Conservation (phyloP, 1,140 invertebrate genomes). For the Rhynchophorus ferrugineus region DNA sequence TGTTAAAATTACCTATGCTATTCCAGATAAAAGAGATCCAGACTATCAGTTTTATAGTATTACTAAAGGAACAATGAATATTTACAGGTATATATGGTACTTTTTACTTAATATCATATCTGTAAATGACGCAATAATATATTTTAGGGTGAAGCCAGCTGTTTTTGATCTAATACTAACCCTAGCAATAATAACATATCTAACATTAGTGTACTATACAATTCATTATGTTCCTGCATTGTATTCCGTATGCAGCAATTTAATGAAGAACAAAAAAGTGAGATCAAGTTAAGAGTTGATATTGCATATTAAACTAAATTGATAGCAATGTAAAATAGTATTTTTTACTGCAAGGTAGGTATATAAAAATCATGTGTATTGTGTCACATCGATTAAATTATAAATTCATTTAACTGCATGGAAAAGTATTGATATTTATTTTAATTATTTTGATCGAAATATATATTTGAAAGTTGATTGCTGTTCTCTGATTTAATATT, state of each 20-base stretch:
- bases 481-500: no score
- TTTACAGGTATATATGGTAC: conserved; percentile 66
- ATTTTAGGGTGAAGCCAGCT: conserved; percentile 88
- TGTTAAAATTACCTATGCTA: conserved; percentile 59
- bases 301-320: no score
- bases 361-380: no score
- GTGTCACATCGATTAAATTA: no score
- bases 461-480: no score
- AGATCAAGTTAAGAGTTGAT: no score
- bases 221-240: conserved; percentile 64
- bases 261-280: conserved; percentile 29
- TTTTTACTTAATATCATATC: not conserved
- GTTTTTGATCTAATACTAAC: conserved; percentile 95
- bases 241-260: conserved; percentile 37
- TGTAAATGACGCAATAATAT: conserved; percentile 8
- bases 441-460: no score
- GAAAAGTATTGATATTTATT: no score
- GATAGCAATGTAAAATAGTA: no score
- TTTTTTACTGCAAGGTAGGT: no score
- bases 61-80: conserved; percentile 68
- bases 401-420: no score
- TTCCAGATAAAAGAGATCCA: conserved; percentile 78
- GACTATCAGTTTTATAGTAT: conserved; percentile 89
- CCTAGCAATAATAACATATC: conserved; percentile 73
- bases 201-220: conserved; percentile 72